Evolutionary conservation across 1,140 invertebrate species (phyloP), one percentile per base, ranked within the genome.

Genomic region (Ladona fulva): DNA sequence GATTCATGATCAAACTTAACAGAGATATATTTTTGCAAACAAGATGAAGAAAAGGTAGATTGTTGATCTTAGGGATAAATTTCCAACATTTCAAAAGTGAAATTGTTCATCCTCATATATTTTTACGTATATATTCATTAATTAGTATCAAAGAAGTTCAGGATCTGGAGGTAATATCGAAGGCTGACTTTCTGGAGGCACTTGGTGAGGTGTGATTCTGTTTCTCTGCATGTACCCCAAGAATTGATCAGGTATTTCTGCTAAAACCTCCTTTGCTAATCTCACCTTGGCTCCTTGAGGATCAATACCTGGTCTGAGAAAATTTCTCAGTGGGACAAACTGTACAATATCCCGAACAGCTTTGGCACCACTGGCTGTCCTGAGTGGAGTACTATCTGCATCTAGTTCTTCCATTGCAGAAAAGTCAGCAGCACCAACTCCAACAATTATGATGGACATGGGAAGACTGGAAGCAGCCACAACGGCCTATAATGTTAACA

Each of bases 231-330:
- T 91, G 82, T 86, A 91, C 0, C 86, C 85, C 12, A 88, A 80
- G 52, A 91, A 84, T 81, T 91, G 90, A 24, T 85, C 85, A 14
- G 90, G 90, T 42, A 91, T 86, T 84, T 91, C 90, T 83, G 88
- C 83, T 25, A 84, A 77, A 1, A 84, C 83, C 79, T 84, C 83
- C 76, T 81, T 83, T 25, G 83, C 83, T 24, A 84, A 80, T n/a
- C 80, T 78, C 66, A 82, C 78, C 77, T 81, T 81, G 73, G 82
- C 82, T 22, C 79, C 79, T 44, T 75, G 79, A 42, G 79, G 78
- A 75, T 83, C 79, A 66, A 66, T 16, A 19, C 80, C 80, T 25
- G 59, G 42, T 42, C 42, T 10, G 12, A 75, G 75, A 77, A 83
- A 83, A 74, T 83, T 83, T 42, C 81, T 82, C 74, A 83, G 83